These are phyloP conservation scores for Sepiola atlantica DNA, from an alignment of 2,888 invertebrate species.

Conservation along the genomic window DNA sequence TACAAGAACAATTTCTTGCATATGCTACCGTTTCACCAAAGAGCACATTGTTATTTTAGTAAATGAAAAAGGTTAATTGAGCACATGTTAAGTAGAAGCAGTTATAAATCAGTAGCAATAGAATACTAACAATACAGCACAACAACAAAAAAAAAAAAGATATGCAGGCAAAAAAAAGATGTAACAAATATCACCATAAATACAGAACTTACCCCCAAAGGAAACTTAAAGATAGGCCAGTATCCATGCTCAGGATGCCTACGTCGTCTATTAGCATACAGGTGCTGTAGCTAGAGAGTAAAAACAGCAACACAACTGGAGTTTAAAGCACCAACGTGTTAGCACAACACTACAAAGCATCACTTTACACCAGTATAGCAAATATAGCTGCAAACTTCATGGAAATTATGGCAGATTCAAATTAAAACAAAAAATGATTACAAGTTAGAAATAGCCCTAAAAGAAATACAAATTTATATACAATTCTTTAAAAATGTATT, in stretches of 20 bases:
- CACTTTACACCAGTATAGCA: slow-evolving; percentile 42
- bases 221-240: slow-evolving; percentile 48
- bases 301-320: slow-evolving; percentile 48
- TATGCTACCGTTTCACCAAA: neutral
- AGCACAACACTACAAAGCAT: slow-evolving; percentile 48
- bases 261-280: slow-evolving; percentile 48
- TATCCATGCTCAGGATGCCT: slow-evolving; percentile 48
- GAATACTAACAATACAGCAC: slow-evolving; percentile 43
- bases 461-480: neutral
- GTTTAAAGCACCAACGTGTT: slow-evolving; percentile 48
- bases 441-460: neutral
- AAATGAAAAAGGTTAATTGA: slow-evolving; percentile 45
- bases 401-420: neutral
- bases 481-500: neutral
- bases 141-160: slow-evolving; percentile 39
- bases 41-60: slow-evolving; percentile 22
- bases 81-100: slow-evolving; percentile 44
- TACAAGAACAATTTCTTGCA: neutral
- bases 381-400: slow-evolving; percentile 43
- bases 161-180: slow-evolving; percentile 42
- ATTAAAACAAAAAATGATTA: neutral
- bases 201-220: slow-evolving; percentile 47
- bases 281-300: slow-evolving; percentile 48
- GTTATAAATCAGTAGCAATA: slow-evolving; percentile 44
- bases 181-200: slow-evolving; percentile 46